Percentiles rank a stretch among this genome's conserved stretches.
Evolutionary conservation across 2,888 invertebrate species (phyloP).

Genomic region (Cephonodes hylas): DNA sequence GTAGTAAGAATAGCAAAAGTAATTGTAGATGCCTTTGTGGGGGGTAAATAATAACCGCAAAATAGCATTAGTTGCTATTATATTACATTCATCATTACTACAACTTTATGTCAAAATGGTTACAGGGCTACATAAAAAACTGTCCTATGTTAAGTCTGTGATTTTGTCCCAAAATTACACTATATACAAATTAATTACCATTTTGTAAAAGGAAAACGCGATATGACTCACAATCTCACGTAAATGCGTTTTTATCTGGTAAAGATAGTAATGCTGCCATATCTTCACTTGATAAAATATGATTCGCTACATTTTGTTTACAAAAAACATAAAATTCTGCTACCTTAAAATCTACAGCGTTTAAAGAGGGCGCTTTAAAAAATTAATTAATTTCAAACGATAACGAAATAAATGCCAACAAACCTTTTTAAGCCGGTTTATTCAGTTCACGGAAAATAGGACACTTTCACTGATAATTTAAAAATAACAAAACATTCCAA

Average conservation of each 20-base stretch:
- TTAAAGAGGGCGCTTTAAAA: background rate
- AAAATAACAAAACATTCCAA: background rate
- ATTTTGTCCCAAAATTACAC: background rate
- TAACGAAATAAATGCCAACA: background rate
- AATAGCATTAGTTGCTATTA: background rate
- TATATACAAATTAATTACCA: background rate
- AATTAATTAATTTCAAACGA: background rate
- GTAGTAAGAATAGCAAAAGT: too few species aligned
- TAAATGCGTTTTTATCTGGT: background rate
- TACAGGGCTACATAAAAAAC: too few species aligned
- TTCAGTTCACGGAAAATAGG: slow-evolving; percentile 20
- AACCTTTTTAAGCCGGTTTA: slow-evolving; percentile 37
- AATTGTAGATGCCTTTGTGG: background rate
- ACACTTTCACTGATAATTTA: background rate
- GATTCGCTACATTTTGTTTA: background rate
- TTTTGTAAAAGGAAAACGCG: background rate
- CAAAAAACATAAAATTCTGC: background rate
- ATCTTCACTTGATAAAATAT: background rate
- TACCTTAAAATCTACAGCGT: background rate
- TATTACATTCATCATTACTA: too few species aligned
- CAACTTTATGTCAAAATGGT: too few species aligned
- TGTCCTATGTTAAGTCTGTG: background rate
- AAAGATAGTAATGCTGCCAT: background rate
- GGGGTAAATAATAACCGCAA: background rate
- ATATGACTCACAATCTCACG: background rate